These are phyloP conservation scores for Burhinus oedicnemus DNA, from an alignment of 2,113 vertebrate species.

Conservation along the genomic window DNA sequence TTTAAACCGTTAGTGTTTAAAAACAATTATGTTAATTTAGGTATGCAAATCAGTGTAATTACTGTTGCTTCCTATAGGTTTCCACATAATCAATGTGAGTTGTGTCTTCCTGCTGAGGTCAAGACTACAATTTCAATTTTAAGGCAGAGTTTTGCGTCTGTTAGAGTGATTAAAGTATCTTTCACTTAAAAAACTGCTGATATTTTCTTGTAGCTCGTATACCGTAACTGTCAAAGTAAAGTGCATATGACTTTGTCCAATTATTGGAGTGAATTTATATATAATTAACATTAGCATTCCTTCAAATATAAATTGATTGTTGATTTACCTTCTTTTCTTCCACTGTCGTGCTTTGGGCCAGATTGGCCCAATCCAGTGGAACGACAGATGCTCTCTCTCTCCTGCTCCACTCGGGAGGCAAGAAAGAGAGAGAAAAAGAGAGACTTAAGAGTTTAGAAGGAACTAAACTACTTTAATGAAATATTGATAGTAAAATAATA, in stretches of 20 bases:
- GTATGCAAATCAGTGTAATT: slow-evolving; percentile 37
- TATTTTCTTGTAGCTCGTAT: background rate
- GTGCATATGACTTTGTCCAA: background rate
- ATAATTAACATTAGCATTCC: background rate
- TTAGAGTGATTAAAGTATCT: background rate
- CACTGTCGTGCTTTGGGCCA: no score
- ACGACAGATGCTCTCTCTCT: no score
- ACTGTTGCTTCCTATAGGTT: slow-evolving; percentile 51
- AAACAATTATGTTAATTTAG: slow-evolving; percentile 62
- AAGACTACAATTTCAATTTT: slow-evolving; percentile 36
- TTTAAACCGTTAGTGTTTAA: slow-evolving; percentile 58
- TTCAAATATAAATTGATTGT: background rate
- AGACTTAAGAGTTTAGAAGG: no score
- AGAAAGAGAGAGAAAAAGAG: no score
- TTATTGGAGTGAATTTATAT: background rate
- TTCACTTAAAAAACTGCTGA: background rate
- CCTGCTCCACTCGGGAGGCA: no score
- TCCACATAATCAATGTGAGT: slow-evolving; percentile 33
- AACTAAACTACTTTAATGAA: no score
- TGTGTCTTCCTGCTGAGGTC: slow-evolving; percentile 20
- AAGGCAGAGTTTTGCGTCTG: background rate
- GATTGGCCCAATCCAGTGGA: no score
- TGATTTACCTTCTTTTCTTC: background rate
- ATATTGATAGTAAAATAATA: no score
- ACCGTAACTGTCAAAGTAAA: background rate